Percentiles rank a stretch among this genome's conserved stretches.
These are phyloP conservation scores for Grallaria varia DNA, from an alignment of 2,113 vertebrate genomes.

Conservation along the genomic window DNA sequence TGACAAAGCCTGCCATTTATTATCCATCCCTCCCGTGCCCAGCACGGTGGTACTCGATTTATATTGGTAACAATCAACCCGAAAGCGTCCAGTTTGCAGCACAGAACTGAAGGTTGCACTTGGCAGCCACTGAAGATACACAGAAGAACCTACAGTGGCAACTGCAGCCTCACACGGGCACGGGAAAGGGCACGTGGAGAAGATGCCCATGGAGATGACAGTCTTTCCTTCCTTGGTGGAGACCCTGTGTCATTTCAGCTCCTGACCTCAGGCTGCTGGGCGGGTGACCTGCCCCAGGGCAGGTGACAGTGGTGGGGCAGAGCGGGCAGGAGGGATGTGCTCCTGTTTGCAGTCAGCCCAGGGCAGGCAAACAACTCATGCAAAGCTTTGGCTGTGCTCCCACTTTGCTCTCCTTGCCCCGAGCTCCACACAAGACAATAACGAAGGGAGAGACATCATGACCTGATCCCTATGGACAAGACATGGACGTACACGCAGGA, in stretches of 20 bases:
- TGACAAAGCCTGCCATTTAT: constrained; percentile 31
- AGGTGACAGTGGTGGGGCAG: background rate
- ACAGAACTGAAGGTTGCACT: background rate
- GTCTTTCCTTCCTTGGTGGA: background rate
- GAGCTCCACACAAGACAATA: background rate
- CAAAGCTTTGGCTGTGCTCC: background rate
- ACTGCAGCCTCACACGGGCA: background rate
- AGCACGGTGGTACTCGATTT: background rate
- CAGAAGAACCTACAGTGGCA: background rate
- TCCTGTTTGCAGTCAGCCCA: background rate
- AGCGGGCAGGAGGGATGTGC: background rate
- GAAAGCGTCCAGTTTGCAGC: background rate
- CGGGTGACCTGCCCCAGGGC: background rate
- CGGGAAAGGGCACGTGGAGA: background rate
- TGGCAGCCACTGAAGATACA: background rate
- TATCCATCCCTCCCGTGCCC: background rate
- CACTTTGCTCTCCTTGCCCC: background rate
- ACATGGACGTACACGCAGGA: too few species aligned
- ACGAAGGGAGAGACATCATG: background rate
- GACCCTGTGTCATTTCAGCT: background rate
- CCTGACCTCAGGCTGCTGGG: background rate
- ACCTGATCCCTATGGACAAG: background rate
- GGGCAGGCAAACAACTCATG: background rate
- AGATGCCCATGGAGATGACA: background rate
- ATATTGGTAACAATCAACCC: background rate